Base-by-base conservation (phyloP, 2,888 invertebrate genomes). In the Octodonta nipae region DNA sequence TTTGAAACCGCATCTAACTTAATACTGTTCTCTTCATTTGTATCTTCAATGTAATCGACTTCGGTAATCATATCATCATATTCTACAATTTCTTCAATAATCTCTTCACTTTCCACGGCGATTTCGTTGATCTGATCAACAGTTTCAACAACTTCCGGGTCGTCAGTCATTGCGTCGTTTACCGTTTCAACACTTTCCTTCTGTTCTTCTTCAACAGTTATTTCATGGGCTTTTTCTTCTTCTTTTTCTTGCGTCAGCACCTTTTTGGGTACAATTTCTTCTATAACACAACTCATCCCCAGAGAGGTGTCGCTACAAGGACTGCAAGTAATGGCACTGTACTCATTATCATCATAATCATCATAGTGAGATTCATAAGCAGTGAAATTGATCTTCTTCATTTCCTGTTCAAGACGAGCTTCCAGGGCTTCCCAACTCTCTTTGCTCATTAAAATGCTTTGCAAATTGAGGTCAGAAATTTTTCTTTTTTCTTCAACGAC, bases 351-450 rank as follows among this genome's bases (percentile, higher is more conserved):
- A 10, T 34, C 40, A 15, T 32, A 33, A 12, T 46, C 44, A 15
- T 40, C 36, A 35, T 42, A 40, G 7, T 40, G 22, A 22, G 22
- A 44, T 33, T 45, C 50, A 30, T 54, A 53, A 1, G 45, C 44
- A 40, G 51, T 44, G 33, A 47, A 51, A 36, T 52, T 45, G 5
- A 55, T 37, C 32, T 43, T 45, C n/a, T 22, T 22, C 34, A 52
- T 45, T 44, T 53, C 53, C 33, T 53, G 43, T 30, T 53, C 54
- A 27, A 61, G 40, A 35, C 56, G 35, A 2, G 60, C 60, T 42
- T 62, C 62, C 11, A 62, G 40, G 3, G 55, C 58, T 34, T 60
- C 60, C 54, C 59, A 63, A 40, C 44, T 56, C 32, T 54, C 60
- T 39, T 55, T 52, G 36, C 58, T 61, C 13, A 60, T 46, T 11